These are phyloP conservation scores for Dicrostonyx torquatus DNA, from an alignment of 2,797 vertebrate genomes.

Conservation along the genomic window DNA sequence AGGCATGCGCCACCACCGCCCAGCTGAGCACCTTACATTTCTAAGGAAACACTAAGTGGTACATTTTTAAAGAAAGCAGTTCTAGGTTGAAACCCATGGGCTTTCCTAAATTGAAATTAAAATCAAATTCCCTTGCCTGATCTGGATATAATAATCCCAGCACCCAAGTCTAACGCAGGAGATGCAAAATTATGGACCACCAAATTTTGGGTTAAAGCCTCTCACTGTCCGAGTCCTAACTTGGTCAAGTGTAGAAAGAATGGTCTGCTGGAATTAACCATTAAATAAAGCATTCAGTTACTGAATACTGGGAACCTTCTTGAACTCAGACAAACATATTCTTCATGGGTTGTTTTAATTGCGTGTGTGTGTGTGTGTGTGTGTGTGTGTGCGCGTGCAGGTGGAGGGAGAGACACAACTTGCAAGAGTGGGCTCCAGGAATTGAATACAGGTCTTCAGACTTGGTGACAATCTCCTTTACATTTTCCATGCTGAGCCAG, in stretches of 20 bases:
- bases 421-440: neutral
- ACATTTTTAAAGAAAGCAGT: neutral
- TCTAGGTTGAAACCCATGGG: neutral
- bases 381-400: accelerated
- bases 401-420: neutral
- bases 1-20: too few relatives aligned
- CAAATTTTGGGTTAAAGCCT: neutral
- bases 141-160: neutral
- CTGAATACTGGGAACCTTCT: neutral
- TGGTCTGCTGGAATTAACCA: constrained; percentile 11
- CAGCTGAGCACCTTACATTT: neutral
- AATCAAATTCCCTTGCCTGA: neutral
- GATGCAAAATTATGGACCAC: neutral
- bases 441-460: neutral
- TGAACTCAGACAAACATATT: neutral
- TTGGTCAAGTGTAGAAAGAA: neutral
- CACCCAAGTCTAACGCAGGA: neutral
- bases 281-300: constrained; percentile 62
- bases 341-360: neutral
- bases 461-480: neutral
- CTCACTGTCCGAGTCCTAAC: neutral
- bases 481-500: neutral
- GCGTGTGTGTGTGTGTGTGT: too few relatives aligned
- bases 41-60: neutral
- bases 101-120: neutral